Conservation (phyloP, 2,888 invertebrate species). For the Alentia gelatinosa region DNA sequence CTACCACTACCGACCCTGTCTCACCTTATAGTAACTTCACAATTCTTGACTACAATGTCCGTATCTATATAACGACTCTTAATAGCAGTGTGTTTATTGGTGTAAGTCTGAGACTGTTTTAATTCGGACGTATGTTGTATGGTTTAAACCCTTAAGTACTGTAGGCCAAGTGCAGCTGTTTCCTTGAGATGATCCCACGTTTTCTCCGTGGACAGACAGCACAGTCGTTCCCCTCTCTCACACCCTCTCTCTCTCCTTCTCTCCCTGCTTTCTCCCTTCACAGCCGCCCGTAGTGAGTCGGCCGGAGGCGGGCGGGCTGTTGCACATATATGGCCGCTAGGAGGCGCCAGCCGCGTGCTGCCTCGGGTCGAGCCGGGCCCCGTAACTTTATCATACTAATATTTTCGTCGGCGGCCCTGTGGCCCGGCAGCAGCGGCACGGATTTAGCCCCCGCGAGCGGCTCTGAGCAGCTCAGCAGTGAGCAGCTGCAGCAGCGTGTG, state of each 20-base stretch:
- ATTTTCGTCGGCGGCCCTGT: constrained; percentile 31
- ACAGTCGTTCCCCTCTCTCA: not conserved
- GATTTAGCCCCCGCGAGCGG: not conserved
- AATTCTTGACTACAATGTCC: no score
- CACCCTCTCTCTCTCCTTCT: not conserved
- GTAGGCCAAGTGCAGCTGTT: not conserved
- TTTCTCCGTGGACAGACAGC: no score
- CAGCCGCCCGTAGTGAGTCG: not conserved
- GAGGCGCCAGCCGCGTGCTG: not conserved
- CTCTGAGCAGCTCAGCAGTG: not conserved
- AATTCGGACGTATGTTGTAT: no score
- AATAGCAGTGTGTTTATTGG: no score
- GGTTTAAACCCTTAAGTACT: no score
- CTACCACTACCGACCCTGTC: not conserved
- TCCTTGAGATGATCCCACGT: no score
- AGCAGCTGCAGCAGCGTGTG: not conserved
- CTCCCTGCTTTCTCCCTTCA: not conserved
- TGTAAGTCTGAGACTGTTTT: no score
- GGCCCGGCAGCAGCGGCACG: not conserved
- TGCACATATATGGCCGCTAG: constrained; percentile 29
- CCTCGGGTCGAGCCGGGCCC: not conserved
- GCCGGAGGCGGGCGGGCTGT: not conserved
- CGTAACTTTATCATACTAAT: constrained; percentile 53
- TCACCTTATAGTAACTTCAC: not conserved
- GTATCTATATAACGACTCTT: no score